Evolutionary conservation across 2,797 vertebrate genomes (phyloP).

Genomic region (Aplochiton taeniatus): DNA sequence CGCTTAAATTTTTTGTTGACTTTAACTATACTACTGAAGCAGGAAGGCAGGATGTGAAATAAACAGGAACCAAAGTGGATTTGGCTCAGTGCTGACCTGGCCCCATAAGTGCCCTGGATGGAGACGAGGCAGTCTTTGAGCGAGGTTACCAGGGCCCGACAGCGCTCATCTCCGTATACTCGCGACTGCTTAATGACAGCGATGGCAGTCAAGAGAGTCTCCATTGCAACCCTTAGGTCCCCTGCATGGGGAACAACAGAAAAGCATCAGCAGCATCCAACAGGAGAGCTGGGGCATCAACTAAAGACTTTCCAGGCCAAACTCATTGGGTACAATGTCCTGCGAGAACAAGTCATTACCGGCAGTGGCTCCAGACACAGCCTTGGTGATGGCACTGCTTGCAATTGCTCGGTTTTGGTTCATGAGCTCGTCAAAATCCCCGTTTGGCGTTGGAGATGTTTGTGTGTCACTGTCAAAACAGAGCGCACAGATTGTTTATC

Average conservation of each 20-base stretch:
- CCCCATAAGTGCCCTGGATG: conserved; percentile 74
- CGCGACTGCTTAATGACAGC: conserved; percentile 95
- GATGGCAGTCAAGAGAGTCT: conserved; percentile 92
- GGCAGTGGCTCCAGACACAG: conserved; percentile 89
- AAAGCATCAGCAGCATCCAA: too few relatives aligned
- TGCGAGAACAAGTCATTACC: conserved; percentile 68
- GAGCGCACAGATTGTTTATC: not conserved
- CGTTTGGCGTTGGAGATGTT: conserved; percentile 68
- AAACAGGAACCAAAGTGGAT: too few relatives aligned
- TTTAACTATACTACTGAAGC: too few relatives aligned
- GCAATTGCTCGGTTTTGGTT: conserved; percentile 92
- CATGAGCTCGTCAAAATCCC: conserved; percentile 93
- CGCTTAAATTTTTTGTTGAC: too few relatives aligned
- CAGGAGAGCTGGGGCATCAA: not conserved
- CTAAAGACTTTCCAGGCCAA: not conserved
- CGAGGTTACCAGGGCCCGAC: conserved; percentile 89
- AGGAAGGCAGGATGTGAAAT: too few relatives aligned
- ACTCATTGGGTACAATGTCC: not conserved
- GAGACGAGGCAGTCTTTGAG: conserved; percentile 93
- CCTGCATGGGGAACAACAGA: conserved; percentile 61
- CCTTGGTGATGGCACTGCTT: conserved; percentile 94
- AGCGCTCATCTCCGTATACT: conserved; percentile 87
- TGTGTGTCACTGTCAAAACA: conserved; percentile 65
- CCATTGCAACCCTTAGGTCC: conserved; percentile 87
- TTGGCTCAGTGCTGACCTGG: conserved; percentile 59